A percentile compares a stretch with the other conserved stretches of the same genome.
Evolutionary conservation across 2,888 invertebrate genomes (phyloP).

Genomic region (Spodoptera littoralis): DNA sequence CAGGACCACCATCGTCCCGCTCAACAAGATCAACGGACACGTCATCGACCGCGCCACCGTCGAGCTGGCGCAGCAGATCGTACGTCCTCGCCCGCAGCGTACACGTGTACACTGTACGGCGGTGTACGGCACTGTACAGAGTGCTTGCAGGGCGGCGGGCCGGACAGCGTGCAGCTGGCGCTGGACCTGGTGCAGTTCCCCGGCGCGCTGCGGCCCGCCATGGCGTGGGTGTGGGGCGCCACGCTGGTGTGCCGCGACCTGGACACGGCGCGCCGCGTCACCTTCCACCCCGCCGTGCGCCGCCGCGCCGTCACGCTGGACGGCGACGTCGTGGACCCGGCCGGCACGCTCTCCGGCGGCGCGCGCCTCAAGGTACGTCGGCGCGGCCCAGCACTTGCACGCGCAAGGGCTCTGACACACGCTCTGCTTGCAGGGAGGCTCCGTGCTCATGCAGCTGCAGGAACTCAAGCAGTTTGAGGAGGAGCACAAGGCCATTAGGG

Average conservation of each 20-base stretch:
- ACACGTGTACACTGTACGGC: background rate
- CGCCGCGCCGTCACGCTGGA: slow-evolving; percentile 95
- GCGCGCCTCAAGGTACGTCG: slow-evolving; percentile 80
- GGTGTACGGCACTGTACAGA: background rate
- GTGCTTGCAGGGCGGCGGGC: slow-evolving; percentile 88
- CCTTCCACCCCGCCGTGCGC: slow-evolving; percentile 92
- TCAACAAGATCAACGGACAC: slow-evolving; percentile 94
- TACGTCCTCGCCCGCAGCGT: slow-evolving; percentile 56
- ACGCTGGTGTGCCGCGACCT: slow-evolving; percentile 95
- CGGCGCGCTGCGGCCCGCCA: slow-evolving; percentile 91
- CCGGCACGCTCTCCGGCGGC: slow-evolving; percentile 97
- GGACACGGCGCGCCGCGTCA: slow-evolving; percentile 93
- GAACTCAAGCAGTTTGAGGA: slow-evolving; percentile 87
- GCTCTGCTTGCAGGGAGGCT: slow-evolving; percentile 76
- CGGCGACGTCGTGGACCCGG: slow-evolving; percentile 97
- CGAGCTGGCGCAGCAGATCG: slow-evolving; percentile 91
- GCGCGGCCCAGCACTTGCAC: no score
- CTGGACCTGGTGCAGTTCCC: slow-evolving; percentile 93
- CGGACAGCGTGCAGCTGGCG: slow-evolving; percentile 94
- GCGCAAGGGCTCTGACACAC: no score
- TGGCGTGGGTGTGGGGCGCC: slow-evolving; percentile 96
- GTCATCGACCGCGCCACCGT: slow-evolving; percentile 90
- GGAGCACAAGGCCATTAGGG: slow-evolving; percentile 72
- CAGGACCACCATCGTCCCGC: slow-evolving; percentile 96
- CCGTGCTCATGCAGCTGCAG: slow-evolving; percentile 88